Base-by-base conservation (phyloP, 2,113 vertebrate genomes). In the Paracanthobrama guichenoti region DNA sequence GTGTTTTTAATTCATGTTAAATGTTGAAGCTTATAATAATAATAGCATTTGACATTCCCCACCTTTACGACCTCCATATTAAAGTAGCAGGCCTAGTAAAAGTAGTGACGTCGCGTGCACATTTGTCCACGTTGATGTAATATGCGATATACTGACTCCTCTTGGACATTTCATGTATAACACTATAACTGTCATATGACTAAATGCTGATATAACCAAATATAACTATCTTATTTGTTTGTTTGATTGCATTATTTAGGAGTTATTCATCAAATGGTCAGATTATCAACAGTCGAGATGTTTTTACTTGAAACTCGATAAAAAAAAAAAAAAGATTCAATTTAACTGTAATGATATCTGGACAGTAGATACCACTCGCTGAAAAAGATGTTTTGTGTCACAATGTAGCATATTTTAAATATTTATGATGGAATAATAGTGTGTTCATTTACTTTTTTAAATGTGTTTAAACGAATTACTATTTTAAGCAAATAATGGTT, bases 121-220 rank as follows among this genome's bases (percentile, higher is more conserved):
- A 18, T 67, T 67, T 69, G 8, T 42, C 46, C 48, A 48, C 26
- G 14, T 46, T 28, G 31, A 0, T n/a, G 12, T 77, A 48, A 46
- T 13, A 53, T 67, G 44, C 14, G 4, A n/a, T 66, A 62, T 46
- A 81, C 79, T 67, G 79, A 31, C 79, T 67, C 62, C 79, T 81
- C 6, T 16, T 67, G 79, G 79, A 22, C 62, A 35, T 67, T 67
- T 22, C 1, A 67, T 31, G 44, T 31, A 67, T 53, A n/a, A 35
- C 62, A 81, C 2, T 6, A 35, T 22, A 22, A 66, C 6, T 11
- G 1, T 35, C 44, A 67, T 44, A 0, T 50, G 57, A 64, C 42
- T 7, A 20, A 10, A 64, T 20, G 4, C 8, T 28, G 24, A 10
- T 26, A 20, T 44, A 24, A 20, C 4, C 24, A 8, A 16, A 10